A percentile compares a stretch with the other conserved stretches of the same genome.
These are phyloP conservation scores for Setophaga kirtlandii DNA, from an alignment of 2,113 vertebrate species.

Conservation along the genomic window DNA sequence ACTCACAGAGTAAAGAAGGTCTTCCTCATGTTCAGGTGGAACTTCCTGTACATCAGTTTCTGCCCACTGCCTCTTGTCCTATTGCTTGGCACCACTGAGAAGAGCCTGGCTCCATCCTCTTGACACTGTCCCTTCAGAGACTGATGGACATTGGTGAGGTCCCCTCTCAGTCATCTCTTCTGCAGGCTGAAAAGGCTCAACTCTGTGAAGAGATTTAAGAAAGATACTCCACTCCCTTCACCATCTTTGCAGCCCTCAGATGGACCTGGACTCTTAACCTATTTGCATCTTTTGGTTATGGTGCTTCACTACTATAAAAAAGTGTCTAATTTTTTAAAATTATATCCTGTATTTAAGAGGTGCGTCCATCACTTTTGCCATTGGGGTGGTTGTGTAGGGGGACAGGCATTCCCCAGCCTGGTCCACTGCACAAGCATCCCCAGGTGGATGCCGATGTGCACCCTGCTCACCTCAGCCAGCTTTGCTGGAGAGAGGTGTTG, in stretches of 20 bases:
- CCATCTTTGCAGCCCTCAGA: neutral
- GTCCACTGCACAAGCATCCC: neutral
- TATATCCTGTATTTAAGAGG: neutral
- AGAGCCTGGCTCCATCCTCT: neutral
- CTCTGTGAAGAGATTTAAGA: neutral
- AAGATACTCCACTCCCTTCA: neutral
- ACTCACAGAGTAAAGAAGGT: neutral
- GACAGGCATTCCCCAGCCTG: neutral
- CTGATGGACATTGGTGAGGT: no score
- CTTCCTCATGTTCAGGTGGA: neutral
- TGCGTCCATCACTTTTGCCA: neutral
- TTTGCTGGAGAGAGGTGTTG: neutral
- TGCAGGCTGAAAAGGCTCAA: neutral
- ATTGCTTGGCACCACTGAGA: rapidly evolving
- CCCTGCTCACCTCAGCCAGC: neutral
- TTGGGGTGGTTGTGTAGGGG: neutral
- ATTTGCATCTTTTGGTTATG: neutral
- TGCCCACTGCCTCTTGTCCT: neutral
- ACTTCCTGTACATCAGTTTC: neutral
- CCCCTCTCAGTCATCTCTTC: neutral
- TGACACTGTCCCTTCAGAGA: neutral
- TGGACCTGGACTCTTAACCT: neutral
- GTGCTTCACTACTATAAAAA: neutral
- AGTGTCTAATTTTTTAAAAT: no score
- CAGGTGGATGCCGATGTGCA: neutral